phyloP scores from a whole-genome alignment of 2,113 vertebrate species.

The Uria aalge region DNA sequence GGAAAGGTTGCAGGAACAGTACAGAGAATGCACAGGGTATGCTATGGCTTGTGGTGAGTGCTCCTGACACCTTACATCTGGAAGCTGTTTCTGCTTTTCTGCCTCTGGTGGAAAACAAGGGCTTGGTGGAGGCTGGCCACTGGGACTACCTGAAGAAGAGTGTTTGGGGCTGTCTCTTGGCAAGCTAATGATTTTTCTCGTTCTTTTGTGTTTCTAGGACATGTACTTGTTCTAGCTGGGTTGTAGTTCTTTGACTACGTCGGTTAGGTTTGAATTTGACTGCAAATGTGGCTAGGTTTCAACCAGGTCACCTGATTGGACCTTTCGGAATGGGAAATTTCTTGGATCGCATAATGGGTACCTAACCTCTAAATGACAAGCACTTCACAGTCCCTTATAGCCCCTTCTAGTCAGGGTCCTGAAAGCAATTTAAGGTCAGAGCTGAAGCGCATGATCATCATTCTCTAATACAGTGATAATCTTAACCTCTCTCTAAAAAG shows the following conservation, averaged over 20 bases:
- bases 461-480: background rate
- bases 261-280: background rate
- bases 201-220: background rate
- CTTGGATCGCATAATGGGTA: background rate
- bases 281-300: background rate
- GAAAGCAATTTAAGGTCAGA: background rate
- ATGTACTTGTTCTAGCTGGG: rapidly evolving
- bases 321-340: background rate
- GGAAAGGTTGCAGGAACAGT: background rate
- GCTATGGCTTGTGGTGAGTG: background rate
- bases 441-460: background rate
- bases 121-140: background rate
- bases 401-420: background rate
- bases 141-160: background rate
- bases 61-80: background rate
- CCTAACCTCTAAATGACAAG: background rate
- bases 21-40: background rate
- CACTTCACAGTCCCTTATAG: background rate
- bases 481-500: background rate
- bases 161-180: background rate
- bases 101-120: background rate
- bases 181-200: background rate
- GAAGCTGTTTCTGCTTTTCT: background rate
- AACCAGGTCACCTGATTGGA: background rate
- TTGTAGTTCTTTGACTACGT: background rate